Evolutionary conservation across 2,113 vertebrate species (phyloP), one percentile per base, ranked within the genome.

Genomic region (Butastur rufipennis): DNA sequence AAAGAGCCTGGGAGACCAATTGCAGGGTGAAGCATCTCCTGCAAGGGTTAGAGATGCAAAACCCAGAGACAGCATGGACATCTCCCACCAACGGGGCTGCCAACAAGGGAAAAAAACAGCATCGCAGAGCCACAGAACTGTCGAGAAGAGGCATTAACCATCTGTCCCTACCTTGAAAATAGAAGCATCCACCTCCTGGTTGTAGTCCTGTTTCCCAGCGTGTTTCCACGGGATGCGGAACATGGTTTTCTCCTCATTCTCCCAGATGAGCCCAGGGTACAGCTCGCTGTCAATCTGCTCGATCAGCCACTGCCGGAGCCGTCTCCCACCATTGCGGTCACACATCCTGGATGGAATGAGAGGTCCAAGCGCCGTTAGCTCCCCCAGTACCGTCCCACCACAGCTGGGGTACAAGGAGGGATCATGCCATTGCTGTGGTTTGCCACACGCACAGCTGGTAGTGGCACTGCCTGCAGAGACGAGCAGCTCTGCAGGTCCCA

Each of bases 151-250:
- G 19, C 32, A 40, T 2, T 13, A 36, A 11, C 3, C 22, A 10
- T 3, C 48, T 10, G 6, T 4, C 13, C 50, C 38, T 95, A 99
- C 99, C 99, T 99, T 99, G 81, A 99, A 99, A 68, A 99, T 99
- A 2, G 99, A 99, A 4, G 99, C 99, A 10, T 99, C 99, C 75
- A 99, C 98, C 93, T 99, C 99, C 96, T 99, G 99, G 91, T 99
- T 99, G 92, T 99, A 99, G 85, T 99, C 99, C 96, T 99, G 99
- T 87, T 99, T 99, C 11, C 99, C 99, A 0, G 99, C 99, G 0
- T 99, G 99, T 87, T 99, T 99, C 99, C 99, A 99, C 0, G 99
- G 99, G 96, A 99, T 99, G n/a, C 99, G 98, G 95, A 99, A 99
- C 98, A 99, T 99, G 43, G 96, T 98, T 86, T 98, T 99, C 70